Evolutionary conservation across 1,140 invertebrate genomes (phyloP), one percentile per base, ranked within the genome.

Genomic region (Tetramorium simillimum): DNA sequence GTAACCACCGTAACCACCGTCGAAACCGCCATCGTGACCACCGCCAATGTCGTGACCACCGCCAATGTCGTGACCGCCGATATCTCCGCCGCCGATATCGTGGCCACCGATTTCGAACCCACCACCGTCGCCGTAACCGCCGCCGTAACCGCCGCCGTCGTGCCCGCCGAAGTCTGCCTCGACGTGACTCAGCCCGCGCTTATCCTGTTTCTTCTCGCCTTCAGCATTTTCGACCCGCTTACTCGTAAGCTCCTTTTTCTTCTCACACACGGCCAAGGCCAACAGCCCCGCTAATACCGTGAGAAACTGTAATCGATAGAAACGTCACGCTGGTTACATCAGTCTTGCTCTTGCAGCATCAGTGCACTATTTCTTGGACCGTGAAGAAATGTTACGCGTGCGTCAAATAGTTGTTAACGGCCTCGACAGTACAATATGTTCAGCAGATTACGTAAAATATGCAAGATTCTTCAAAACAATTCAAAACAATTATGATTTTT

Each of bases 151-250:
- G 24, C 88, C 86, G 0, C 86, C 88, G 2, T 72, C 93, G 40
- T 90, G 90, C 67, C 95, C 95, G 62, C 95, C 95, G 85, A 95
- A 95, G 65, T 93, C 92, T n/a, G 91, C 92, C 67, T 94, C 95
- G 90, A 96, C 95, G 49, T 96, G 95, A 56, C 96, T 96, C 40
- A 97, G 94, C 21, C 97, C 97, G 85, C 97, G 95, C 91, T 97
- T 97, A 75, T 97, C 96, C 89, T 97, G 96, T 85, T 96, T 96
- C 87, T 97, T 97, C 75, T 95, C 93, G 86, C 28, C 70, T 18
- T 9, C 65, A 0, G 77, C 75, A 21, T 90, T 87, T 16, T 62
- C 21, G 58, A 90, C 89, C 80, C 93, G 91, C 78, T 85, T 85
- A 40, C 92, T 93, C 53, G 92, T 82, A 93, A 95, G 95, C 63